phyloP scores from a whole-genome alignment of 2,797 vertebrate genomes.

The Notolepis coatsorum region DNA sequence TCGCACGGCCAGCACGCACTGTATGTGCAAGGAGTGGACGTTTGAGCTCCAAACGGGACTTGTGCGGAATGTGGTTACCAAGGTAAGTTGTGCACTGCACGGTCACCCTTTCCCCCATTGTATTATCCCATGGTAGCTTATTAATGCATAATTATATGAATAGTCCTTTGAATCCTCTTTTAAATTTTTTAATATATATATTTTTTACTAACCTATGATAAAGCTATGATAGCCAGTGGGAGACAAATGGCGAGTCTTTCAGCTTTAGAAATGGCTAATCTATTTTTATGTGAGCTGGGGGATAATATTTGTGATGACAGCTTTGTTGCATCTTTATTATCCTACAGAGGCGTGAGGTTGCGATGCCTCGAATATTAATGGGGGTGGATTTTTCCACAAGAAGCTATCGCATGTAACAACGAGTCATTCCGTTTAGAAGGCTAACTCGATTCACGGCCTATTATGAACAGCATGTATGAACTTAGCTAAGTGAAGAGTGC shows the following conservation, averaged over 20 bases:
- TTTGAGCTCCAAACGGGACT: conserved; percentile 90
- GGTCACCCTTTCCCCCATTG: conserved; percentile 30
- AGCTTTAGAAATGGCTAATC: too few species aligned
- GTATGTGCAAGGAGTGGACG: conserved; percentile 83
- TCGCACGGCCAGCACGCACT: conserved; percentile 68
- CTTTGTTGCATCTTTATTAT: background rate
- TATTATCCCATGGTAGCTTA: too few species aligned
- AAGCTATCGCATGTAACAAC: background rate
- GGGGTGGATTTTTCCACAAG: conserved; percentile 14
- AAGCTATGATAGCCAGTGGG: background rate
- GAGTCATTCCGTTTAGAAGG: too few species aligned
- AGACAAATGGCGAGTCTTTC: too few species aligned
- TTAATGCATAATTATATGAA: background rate
- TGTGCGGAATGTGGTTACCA: conserved; percentile 91
- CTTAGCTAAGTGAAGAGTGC: too few species aligned
- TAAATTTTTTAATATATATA: too few species aligned
- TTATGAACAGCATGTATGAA: background rate
- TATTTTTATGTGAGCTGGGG: background rate
- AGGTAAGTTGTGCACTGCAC: conserved; percentile 80
- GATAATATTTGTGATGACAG: conserved; percentile 1
- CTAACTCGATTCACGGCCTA: too few species aligned
- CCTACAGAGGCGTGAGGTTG: background rate
- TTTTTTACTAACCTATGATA: too few species aligned
- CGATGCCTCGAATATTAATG: conserved; percentile 23
- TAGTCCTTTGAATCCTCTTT: background rate